Percentiles rank a stretch among this genome's conserved stretches.
Evolutionary conservation across 2,113 vertebrate genomes (phyloP).

Genomic region (Takifugu bimaculatus): DNA sequence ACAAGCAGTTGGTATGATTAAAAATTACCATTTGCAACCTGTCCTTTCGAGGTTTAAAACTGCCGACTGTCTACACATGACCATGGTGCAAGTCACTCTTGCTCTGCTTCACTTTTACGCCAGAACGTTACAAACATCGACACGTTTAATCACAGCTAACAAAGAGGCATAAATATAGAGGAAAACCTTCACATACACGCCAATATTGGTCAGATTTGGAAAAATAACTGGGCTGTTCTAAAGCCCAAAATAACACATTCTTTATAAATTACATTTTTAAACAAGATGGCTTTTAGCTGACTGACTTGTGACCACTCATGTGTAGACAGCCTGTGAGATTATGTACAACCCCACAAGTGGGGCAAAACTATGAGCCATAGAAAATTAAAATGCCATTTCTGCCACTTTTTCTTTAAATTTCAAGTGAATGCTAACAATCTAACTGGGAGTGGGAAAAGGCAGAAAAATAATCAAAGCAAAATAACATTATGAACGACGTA

Average conservation of each 20-base stretch:
- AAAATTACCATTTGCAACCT: constrained; percentile 82
- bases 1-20: constrained; percentile 78
- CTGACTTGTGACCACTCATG: constrained; percentile 4
- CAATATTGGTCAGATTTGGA: constrained; percentile 1
- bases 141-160: constrained; percentile 1
- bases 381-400: constrained; percentile 64
- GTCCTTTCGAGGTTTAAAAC: constrained; percentile 85
- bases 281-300: constrained; percentile 5
- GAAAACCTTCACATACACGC: background rate
- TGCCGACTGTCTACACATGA: constrained; percentile 73
- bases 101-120: background rate
- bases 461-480: constrained; percentile 48
- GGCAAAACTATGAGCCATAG: constrained; percentile 41
- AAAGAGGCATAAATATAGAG: background rate
- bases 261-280: constrained; percentile 16
- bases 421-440: constrained; percentile 48
- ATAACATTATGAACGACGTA: constrained; percentile 43
- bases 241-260: constrained; percentile 8
- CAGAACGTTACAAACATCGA: constrained; percentile 7
- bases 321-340: constrained; percentile 55
- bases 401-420: constrained; percentile 43
- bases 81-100: constrained; percentile 11
- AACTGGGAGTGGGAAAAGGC: constrained; percentile 33
- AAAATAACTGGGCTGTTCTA: constrained; percentile 19
- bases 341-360: constrained; percentile 85